A percentile compares a stretch with the other conserved stretches of the same genome.
Conservation (phyloP, 2,113 vertebrate genomes). For the Apistogramma diplotaenia region DNA sequence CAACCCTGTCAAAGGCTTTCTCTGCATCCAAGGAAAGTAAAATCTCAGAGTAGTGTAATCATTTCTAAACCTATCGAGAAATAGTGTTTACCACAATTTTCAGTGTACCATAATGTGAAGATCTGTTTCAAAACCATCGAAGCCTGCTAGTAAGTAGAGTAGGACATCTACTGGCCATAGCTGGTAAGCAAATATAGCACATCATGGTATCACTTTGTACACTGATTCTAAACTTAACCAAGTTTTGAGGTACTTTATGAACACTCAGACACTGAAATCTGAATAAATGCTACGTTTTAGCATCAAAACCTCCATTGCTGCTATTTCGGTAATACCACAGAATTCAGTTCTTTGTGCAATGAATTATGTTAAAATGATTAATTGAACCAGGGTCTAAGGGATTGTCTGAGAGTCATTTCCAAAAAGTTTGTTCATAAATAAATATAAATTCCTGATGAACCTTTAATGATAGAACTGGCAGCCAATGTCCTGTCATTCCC, state of each 20-base stretch:
- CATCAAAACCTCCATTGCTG: neutral
- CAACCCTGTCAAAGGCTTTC: no score
- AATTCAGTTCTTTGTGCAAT: neutral
- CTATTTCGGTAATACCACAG: neutral
- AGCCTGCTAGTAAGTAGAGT: neutral
- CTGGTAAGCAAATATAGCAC: neutral
- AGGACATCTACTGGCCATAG: neutral
- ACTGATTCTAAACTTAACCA: neutral
- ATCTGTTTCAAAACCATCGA: no score
- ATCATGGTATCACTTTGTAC: neutral
- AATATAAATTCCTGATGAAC: conserved; percentile 42
- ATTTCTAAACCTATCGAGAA: no score
- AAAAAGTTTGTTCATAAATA: neutral
- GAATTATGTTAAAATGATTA: neutral
- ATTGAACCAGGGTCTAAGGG: neutral
- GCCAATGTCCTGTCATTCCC: conserved; percentile 28
- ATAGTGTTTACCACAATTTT: no score
- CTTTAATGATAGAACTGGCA: neutral
- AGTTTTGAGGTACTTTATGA: neutral
- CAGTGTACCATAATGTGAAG: no score
- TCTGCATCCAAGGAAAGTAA: no score
- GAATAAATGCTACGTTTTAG: neutral
- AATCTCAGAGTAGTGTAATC: no score
- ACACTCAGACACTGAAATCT: neutral
- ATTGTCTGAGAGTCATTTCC: neutral